Evolutionary conservation across 2,797 vertebrate species (phyloP).

Genomic region (Microctenopoma stevenorrisi): DNA sequence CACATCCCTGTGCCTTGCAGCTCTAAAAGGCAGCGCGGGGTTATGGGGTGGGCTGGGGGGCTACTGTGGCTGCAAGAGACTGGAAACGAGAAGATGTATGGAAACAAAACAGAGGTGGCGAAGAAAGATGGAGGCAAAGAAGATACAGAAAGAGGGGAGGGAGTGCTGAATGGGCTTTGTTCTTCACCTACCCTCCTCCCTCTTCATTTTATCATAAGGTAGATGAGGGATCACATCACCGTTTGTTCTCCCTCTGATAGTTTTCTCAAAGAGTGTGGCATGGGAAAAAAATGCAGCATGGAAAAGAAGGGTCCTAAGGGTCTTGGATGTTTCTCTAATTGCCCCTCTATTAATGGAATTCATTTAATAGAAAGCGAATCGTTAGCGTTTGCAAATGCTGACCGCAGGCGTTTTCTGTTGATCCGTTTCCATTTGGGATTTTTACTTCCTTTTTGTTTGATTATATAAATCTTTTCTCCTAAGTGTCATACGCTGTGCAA

Average conservation of each 20-base stretch:
- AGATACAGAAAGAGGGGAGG: slow-evolving; percentile 45
- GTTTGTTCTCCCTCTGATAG: slow-evolving; percentile 66
- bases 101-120: slow-evolving; percentile 12
- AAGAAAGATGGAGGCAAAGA: slow-evolving; percentile 58
- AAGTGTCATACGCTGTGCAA: slow-evolving; percentile 17
- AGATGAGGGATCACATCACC: slow-evolving; percentile 81
- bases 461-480: slow-evolving; percentile 36
- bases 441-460: neutral
- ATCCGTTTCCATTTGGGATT: slow-evolving; percentile 23
- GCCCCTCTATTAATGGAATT: slow-evolving; percentile 50
- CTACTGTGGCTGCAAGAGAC: slow-evolving; percentile 45
- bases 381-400: slow-evolving; percentile 39
- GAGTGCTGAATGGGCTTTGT: slow-evolving; percentile 90
- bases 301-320: slow-evolving; percentile 10
- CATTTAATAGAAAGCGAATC: slow-evolving; percentile 51
- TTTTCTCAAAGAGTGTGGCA: slow-evolving; percentile 44
- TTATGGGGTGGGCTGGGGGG: slow-evolving; percentile 64
- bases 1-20: slow-evolving; percentile 90
- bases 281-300: slow-evolving; percentile 22
- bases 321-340: slow-evolving; percentile 39
- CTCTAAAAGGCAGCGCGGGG: slow-evolving; percentile 86
- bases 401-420: slow-evolving; percentile 20
- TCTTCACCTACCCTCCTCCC: slow-evolving; percentile 80
- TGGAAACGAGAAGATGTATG: slow-evolving; percentile 46
- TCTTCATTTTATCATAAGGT: slow-evolving; percentile 77